These are phyloP conservation scores for Endotricha flammealis DNA, from an alignment of 2,888 invertebrate species.

Conservation along the genomic window DNA sequence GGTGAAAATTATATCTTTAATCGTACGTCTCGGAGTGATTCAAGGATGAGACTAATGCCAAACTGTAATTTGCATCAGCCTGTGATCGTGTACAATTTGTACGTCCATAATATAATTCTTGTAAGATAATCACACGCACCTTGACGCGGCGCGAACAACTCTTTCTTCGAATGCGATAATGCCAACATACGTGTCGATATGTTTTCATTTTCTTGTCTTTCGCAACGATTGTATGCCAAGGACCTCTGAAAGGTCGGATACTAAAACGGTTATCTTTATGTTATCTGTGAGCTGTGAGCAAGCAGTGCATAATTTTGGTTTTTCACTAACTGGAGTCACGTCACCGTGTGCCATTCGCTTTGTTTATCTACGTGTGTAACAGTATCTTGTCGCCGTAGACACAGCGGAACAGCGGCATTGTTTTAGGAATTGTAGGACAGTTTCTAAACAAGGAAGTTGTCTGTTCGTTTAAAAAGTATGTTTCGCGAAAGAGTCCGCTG, in stretches of 20 bases:
- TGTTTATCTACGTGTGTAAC: neutral
- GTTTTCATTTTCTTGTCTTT: conserved; percentile 56
- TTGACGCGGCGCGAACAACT: conserved; percentile 25
- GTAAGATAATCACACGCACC: conserved; percentile 27
- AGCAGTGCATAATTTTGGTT: conserved; percentile 47
- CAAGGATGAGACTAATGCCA: conserved; percentile 41
- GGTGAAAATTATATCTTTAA: conserved; percentile 49
- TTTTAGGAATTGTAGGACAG: conserved; percentile 28
- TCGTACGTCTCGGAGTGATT: conserved; percentile 33
- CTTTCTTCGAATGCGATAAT: conserved; percentile 25
- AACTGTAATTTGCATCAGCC: conserved; percentile 47
- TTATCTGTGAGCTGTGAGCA: conserved; percentile 56
- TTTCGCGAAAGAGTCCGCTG: neutral
- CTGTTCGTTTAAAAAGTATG: neutral
- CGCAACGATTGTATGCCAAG: conserved; percentile 64
- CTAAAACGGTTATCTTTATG: conserved; percentile 74
- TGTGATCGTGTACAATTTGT: conserved; percentile 22
- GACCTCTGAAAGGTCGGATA: conserved; percentile 64
- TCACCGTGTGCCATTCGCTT: conserved; percentile 26
- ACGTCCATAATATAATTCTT: conserved; percentile 22
- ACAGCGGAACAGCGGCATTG: conserved; percentile 12
- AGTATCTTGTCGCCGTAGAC: conserved; percentile 1
- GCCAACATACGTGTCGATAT: conserved; percentile 35
- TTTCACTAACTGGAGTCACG: conserved; percentile 37
- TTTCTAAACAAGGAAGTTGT: conserved; percentile 36